Percentiles rank a stretch among this genome's conserved stretches.
These are phyloP conservation scores for Xenopus petersii DNA, from an alignment of 2,797 vertebrate genomes.

Conservation along the genomic window DNA sequence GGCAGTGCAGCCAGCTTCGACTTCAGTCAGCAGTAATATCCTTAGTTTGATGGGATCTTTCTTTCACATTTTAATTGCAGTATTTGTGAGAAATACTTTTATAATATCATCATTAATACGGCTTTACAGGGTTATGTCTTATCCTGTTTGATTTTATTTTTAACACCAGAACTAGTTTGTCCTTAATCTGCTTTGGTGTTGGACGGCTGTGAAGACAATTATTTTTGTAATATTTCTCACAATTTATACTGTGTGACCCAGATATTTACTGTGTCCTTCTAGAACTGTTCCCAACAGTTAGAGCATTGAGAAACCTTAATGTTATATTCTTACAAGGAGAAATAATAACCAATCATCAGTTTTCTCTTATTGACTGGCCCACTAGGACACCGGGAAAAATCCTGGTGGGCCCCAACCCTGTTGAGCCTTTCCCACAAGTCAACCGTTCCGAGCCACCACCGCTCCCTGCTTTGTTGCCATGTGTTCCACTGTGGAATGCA, in stretches of 20 bases:
- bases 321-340: no score
- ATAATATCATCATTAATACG: slow-evolving; percentile 56
- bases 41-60: slow-evolving; percentile 58
- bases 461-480: no score
- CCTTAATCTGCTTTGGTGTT: slow-evolving; percentile 28
- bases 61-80: slow-evolving; percentile 62
- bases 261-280: background rate
- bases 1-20: slow-evolving; percentile 48
- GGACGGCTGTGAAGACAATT: slow-evolving; percentile 26
- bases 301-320: no score
- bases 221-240: background rate
- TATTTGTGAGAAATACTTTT: slow-evolving; percentile 55
- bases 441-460: no score
- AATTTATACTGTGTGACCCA: background rate
- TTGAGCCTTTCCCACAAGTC: no score
- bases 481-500: no score
- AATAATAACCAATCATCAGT: no score
- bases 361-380: no score
- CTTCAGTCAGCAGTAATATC: slow-evolving; percentile 63
- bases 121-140: slow-evolving; percentile 49
- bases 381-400: no score
- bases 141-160: slow-evolving; percentile 49
- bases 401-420: no score
- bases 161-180: slow-evolving; percentile 45
- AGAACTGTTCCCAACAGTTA: slow-evolving; percentile 2